phyloP scores from a whole-genome alignment of 1,140 invertebrate genomes.

The Euura saliciscinereae region DNA sequence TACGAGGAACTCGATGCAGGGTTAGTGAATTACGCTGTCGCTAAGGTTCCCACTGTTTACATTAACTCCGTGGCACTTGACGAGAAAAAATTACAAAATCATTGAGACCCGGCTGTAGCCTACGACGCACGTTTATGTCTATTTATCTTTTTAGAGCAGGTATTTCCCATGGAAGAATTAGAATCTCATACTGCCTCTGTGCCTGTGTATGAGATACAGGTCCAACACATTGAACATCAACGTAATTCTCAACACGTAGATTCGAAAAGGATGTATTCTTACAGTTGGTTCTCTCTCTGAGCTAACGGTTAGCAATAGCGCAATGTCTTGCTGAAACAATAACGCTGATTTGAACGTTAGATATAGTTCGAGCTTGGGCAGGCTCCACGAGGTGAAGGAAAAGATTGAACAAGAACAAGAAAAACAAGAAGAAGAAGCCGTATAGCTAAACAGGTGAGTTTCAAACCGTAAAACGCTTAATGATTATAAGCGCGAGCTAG shows the following conservation, averaged over 20 bases:
- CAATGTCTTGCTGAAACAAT: conserved; percentile 7
- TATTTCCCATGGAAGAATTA: not conserved
- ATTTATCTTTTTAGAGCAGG: conserved; percentile 4
- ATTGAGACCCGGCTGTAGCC: not conserved
- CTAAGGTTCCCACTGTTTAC: no score
- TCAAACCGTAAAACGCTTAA: conserved; percentile 28
- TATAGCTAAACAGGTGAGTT: not conserved
- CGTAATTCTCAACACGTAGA: not conserved
- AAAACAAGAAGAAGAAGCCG: not conserved
- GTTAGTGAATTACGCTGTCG: no score
- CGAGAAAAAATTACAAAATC: not conserved
- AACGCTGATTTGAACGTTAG: not conserved
- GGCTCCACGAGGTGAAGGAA: not conserved
- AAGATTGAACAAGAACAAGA: not conserved
- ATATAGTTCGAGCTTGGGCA: not conserved
- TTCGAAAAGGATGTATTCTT: not conserved
- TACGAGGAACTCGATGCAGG: not conserved
- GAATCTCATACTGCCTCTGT: not conserved
- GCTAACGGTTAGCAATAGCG: conserved; percentile 1
- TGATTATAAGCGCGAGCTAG: conserved; percentile 25
- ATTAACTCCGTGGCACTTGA: no score
- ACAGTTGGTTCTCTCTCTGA: not conserved
- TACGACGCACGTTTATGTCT: not conserved
- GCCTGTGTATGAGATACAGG: no score
- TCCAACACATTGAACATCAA: no score